Conservation (phyloP, 2,797 vertebrate genomes). For the Hapalemur alaotrensis region DNA sequence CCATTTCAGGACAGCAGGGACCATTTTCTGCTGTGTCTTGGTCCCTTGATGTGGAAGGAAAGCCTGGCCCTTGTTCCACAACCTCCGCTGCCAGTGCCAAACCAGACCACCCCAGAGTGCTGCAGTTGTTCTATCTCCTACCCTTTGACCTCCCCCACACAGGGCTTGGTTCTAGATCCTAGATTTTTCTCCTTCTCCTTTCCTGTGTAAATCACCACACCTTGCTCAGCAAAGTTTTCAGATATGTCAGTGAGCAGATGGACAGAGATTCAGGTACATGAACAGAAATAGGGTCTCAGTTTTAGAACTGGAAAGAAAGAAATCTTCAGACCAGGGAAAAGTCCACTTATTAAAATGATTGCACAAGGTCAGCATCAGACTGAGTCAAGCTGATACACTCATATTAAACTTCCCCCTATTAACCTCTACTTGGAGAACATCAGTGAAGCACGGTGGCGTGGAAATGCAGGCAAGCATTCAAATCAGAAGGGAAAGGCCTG, state of each 20-base stretch:
- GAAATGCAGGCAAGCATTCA: neutral
- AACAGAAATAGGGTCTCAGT: neutral
- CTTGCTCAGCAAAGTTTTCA: neutral
- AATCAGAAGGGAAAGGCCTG: neutral
- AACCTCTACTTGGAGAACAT: neutral
- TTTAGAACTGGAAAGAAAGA: neutral
- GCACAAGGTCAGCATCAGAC: neutral
- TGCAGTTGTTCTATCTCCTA: fast-evolving
- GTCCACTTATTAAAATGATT: neutral
- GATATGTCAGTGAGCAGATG: neutral
- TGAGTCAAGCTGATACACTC: neutral
- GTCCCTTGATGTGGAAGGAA: neutral
- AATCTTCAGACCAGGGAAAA: neutral
- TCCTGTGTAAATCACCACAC: neutral
- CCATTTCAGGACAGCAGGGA: neutral
- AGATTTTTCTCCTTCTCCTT: neutral
- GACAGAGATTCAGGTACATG: neutral
- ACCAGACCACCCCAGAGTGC: too few species aligned
- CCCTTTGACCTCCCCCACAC: fast-evolving
- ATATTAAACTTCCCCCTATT: neutral
- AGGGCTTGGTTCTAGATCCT: neutral
- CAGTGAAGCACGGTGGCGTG: neutral
- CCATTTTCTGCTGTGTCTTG: neutral
- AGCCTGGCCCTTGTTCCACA: neutral
- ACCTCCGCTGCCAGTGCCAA: neutral